A percentile compares a stretch with the other conserved stretches of the same genome.
These are phyloP conservation scores for Hipposideros larvatus DNA, from an alignment of 2,797 vertebrate genomes.

Conservation along the genomic window DNA sequence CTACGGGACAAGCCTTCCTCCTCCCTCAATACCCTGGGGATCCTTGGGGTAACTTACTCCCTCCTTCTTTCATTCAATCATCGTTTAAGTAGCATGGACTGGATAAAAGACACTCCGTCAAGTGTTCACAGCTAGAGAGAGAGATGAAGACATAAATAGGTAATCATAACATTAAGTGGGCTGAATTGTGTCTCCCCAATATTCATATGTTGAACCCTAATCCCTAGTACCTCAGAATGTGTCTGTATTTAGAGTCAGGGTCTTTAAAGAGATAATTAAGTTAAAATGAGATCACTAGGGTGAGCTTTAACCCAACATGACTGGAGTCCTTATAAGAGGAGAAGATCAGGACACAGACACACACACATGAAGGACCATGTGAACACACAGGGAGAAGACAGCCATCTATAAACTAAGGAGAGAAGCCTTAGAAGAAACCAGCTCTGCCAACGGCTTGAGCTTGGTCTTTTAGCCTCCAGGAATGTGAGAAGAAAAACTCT, in stretches of 20 bases:
- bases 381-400: neutral
- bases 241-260: neutral
- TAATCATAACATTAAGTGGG: neutral
- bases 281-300: neutral
- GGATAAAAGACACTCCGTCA: neutral
- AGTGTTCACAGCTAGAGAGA: neutral
- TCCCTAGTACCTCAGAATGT: neutral
- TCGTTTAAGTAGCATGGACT: neutral
- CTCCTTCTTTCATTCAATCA: neutral
- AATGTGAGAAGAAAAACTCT: too few relatives aligned
- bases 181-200: neutral
- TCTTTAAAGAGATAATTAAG: neutral
- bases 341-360: neutral
- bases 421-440: neutral
- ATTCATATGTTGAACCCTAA: neutral
- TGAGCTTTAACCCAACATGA: neutral
- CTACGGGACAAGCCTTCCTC: neutral
- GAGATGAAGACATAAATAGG: neutral
- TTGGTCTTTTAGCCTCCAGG: too few relatives aligned
- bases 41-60: neutral
- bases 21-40: neutral
- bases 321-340: neutral
- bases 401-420: neutral
- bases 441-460: too few relatives aligned
- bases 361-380: neutral